A percentile compares a stretch with the other conserved stretches of the same genome.
These are phyloP conservation scores for Anniella stebbinsi DNA, from an alignment of 2,797 vertebrate genomes.

Conservation along the genomic window DNA sequence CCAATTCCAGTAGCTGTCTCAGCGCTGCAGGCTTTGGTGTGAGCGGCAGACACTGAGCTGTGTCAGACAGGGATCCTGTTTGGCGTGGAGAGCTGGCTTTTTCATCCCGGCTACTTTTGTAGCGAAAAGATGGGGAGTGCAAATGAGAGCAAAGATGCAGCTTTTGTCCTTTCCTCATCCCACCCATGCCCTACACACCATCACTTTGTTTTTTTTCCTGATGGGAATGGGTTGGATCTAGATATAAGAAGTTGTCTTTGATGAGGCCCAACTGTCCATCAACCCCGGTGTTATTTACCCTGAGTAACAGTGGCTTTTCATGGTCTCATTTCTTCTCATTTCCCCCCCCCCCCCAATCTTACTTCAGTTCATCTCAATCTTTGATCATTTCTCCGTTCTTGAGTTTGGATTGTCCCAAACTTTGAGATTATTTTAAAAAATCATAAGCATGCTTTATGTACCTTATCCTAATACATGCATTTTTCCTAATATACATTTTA, in stretches of 20 bases:
- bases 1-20: slow-evolving; percentile 44
- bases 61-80: neutral
- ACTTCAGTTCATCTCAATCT: too few species aligned
- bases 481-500: too few species aligned
- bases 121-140: neutral
- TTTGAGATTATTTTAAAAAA: too few species aligned
- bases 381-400: too few species aligned
- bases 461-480: too few species aligned
- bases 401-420: too few species aligned
- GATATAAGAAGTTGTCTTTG: neutral
- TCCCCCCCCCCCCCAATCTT: too few species aligned
- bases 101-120: neutral
- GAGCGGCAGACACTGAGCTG: fast-evolving
- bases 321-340: neutral
- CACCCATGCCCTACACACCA: neutral
- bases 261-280: neutral
- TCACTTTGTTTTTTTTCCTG: neutral
- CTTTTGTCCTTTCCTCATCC: neutral
- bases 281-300: too few species aligned
- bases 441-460: too few species aligned
- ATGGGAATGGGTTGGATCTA: neutral
- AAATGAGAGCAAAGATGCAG: neutral
- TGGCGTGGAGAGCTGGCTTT: fast-evolving
- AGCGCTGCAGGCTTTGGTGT: neutral
- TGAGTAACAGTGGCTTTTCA: neutral